phyloP scores from a whole-genome alignment of 2,113 vertebrate genomes.

The Lynx canadensis region DNA sequence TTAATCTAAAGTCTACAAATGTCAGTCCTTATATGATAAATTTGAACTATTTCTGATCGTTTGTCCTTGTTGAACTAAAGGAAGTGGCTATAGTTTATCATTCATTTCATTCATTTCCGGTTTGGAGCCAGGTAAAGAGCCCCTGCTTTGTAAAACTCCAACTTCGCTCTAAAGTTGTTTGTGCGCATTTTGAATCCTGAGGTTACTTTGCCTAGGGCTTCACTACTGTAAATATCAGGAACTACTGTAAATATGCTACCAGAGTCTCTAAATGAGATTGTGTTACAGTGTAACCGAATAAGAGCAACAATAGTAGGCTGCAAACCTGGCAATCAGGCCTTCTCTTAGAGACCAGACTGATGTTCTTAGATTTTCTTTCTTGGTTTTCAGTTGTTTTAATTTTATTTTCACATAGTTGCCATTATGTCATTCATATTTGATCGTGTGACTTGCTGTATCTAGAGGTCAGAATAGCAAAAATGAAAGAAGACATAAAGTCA shows the following conservation, averaged over 20 bases:
- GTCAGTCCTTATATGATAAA: conserved; percentile 55
- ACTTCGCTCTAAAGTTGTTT: conserved; percentile 50
- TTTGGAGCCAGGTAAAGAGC: conserved; percentile 59
- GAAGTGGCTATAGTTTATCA: conserved; percentile 68
- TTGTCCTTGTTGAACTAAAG: conserved; percentile 63
- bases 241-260: background rate
- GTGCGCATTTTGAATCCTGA: conserved; percentile 64
- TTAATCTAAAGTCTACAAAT: conserved; percentile 79
- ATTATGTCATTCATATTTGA: background rate
- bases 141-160: conserved; percentile 55
- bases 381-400: background rate
- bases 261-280: background rate
- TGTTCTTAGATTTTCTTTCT: conserved; percentile 26
- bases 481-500: background rate
- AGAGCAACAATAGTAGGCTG: background rate
- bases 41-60: conserved; percentile 70
- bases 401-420: conserved; percentile 7
- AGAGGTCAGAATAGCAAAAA: conserved; percentile 42
- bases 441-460: background rate
- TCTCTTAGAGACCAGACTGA: background rate
- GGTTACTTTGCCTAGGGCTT: conserved; percentile 64
- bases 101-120: conserved; percentile 73
- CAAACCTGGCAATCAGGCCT: background rate
- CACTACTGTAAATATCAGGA: conserved; percentile 28
- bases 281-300: background rate